A percentile compares a stretch with the other conserved stretches of the same genome.
phyloP scores from a whole-genome alignment of 2,888 invertebrate species.

The Thymelicus lineola region DNA sequence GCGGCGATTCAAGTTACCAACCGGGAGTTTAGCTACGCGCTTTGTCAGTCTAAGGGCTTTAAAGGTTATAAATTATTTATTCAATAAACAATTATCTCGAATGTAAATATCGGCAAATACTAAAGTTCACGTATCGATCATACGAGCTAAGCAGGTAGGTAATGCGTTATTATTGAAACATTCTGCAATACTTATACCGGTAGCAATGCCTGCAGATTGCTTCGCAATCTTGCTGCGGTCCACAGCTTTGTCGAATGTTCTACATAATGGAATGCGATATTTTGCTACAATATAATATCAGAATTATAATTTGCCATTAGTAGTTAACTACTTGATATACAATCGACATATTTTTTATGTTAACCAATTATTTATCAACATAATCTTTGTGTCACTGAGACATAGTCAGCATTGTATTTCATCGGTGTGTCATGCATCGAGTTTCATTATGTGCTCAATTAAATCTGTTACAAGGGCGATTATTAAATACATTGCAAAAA shows the following conservation, averaged over 20 bases:
- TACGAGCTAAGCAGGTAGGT: slow-evolving; percentile 4
- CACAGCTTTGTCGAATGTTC: slow-evolving; percentile 31
- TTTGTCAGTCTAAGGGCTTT: neutral
- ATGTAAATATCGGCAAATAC: neutral
- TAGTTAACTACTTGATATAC: neutral
- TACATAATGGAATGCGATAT: slow-evolving; percentile 29
- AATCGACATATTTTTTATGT: neutral
- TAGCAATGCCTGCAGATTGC: slow-evolving; percentile 28
- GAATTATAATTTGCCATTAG: neutral
- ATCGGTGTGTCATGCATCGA: slow-evolving; percentile 8
- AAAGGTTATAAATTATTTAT: neutral
- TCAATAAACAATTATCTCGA: neutral
- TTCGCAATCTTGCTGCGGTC: slow-evolving; percentile 37
- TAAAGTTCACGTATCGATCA: slow-evolving; percentile 9
- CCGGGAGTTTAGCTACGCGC: neutral
- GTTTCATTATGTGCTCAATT: slow-evolving; percentile 16
- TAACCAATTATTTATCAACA: slow-evolving; percentile 1
- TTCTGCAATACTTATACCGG: slow-evolving; percentile 33
- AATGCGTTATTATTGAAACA: slow-evolving; percentile 20
- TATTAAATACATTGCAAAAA: slow-evolving; percentile 21
- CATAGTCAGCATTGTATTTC: slow-evolving; percentile 4
- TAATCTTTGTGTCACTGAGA: neutral
- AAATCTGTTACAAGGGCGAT: slow-evolving; percentile 30
- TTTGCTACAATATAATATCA: slow-evolving; percentile 9
- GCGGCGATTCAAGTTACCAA: neutral